Percentiles rank a stretch among this genome's conserved stretches.
Conservation (phyloP, 2,113 vertebrate species). For the Mirounga angustirostris region DNA sequence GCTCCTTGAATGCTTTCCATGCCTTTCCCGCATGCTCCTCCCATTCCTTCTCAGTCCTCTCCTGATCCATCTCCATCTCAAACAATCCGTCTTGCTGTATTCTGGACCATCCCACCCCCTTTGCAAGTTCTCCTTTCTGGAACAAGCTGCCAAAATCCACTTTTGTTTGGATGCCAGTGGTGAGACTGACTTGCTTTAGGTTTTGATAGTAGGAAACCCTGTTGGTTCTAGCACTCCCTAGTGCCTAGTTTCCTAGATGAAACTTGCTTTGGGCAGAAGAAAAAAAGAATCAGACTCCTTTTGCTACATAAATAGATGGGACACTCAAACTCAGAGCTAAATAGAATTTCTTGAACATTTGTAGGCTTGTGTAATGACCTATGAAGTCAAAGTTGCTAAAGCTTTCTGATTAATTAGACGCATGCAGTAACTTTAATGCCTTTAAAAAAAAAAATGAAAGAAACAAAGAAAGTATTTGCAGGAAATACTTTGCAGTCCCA, state of each 20-base stretch:
- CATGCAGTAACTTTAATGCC: constrained; percentile 23
- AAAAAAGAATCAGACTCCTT: constrained; percentile 26
- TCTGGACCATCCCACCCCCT: background rate
- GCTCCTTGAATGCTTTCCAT: background rate
- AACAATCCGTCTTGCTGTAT: accelerated
- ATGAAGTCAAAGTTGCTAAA: constrained; percentile 54
- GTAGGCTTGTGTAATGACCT: constrained; percentile 71
- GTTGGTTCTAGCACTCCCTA: constrained; percentile 41
- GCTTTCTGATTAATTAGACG: constrained; percentile 72
- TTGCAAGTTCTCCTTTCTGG: background rate
- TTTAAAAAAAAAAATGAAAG: background rate
- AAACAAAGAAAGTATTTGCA: background rate
- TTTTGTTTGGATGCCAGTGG: background rate
- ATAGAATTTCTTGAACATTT: constrained; percentile 58
- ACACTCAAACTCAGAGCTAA: constrained; percentile 67
- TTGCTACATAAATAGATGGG: constrained; percentile 67
- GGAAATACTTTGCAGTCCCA: background rate
- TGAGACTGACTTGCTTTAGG: background rate
- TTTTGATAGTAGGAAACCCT: background rate
- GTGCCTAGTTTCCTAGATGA: constrained; percentile 46
- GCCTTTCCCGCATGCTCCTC: background rate
- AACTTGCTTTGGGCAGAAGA: constrained; percentile 14
- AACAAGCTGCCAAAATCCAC: background rate
- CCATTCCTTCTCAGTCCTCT: background rate
- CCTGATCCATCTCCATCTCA: background rate